Evolutionary conservation across 2,797 vertebrate genomes (phyloP).

Genomic region (Spinus olivaceus): DNA sequence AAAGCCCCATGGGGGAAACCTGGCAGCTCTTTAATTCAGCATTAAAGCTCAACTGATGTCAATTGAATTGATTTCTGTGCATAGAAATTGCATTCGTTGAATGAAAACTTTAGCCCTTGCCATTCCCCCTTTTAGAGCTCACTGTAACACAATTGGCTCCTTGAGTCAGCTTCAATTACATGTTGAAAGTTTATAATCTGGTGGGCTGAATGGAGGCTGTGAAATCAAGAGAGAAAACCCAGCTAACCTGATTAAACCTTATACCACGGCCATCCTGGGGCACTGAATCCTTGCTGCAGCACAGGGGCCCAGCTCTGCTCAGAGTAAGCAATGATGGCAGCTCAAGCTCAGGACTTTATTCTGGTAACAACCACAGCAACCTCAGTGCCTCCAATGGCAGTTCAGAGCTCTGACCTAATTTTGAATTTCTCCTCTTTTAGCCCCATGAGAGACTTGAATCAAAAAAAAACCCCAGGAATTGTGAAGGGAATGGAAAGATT

Average conservation of each 20-base stretch:
- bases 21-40: conserved; percentile 68
- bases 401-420: conserved; percentile 10
- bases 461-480: background rate
- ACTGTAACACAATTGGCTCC: conserved; percentile 67
- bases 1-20: conserved; percentile 58
- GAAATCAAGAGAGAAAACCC: conserved; percentile 70
- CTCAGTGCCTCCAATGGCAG: background rate
- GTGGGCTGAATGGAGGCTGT: conserved; percentile 60
- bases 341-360: background rate
- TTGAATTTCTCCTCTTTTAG: background rate
- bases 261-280: background rate
- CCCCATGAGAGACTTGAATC: background rate
- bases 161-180: conserved; percentile 71
- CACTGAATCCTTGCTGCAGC: background rate
- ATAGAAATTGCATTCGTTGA: conserved; percentile 71
- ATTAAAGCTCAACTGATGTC: conserved; percentile 67
- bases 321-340: background rate
- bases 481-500: background rate
- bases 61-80: conserved; percentile 56
- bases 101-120: conserved; percentile 73
- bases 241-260: conserved; percentile 63
- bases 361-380: background rate
- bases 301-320: background rate
- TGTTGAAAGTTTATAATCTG: conserved; percentile 71
- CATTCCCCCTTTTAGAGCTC: conserved; percentile 66